These are phyloP conservation scores for Choristoneura fumiferana DNA, from an alignment of 1,140 invertebrate species.

Conservation along the genomic window DNA sequence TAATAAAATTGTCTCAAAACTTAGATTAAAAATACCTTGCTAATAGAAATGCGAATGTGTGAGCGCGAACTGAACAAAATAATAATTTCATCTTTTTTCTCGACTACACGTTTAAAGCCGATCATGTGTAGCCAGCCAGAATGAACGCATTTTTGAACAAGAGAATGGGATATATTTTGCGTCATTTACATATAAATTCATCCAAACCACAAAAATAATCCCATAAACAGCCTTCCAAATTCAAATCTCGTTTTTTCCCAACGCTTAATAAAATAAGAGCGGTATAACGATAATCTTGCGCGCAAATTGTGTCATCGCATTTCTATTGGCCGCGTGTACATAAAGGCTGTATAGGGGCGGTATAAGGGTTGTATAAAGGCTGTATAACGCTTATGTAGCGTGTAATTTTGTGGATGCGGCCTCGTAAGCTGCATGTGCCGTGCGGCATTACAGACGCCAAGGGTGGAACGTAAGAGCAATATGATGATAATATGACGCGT, in stretches of 20 bases:
- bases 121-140: too few relatives aligned
- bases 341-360: neutral
- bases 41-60: too few relatives aligned
- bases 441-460: neutral
- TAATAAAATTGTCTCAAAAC: too few relatives aligned
- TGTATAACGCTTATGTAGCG: constrained; percentile 17
- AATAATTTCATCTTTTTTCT: too few relatives aligned
- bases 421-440: constrained; percentile 14
- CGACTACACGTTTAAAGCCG: too few relatives aligned
- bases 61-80: too few relatives aligned
- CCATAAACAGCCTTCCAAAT: too few relatives aligned
- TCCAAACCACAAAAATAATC: too few relatives aligned
- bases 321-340: constrained; percentile 16
- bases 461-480: constrained; percentile 5
- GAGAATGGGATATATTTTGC: too few relatives aligned
- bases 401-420: constrained; percentile 9
- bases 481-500: constrained; percentile 11
- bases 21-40: too few relatives aligned
- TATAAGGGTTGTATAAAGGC: constrained; percentile 9
- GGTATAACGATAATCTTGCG: constrained; percentile 6
- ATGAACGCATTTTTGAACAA: too few relatives aligned
- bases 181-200: too few relatives aligned
- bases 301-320: constrained; percentile 17
- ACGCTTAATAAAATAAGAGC: neutral
- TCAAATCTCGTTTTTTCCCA: neutral